A percentile compares a stretch with the other conserved stretches of the same genome.
Conservation (phyloP, 2,888 invertebrate genomes). For the Hypolimnas misippus region DNA sequence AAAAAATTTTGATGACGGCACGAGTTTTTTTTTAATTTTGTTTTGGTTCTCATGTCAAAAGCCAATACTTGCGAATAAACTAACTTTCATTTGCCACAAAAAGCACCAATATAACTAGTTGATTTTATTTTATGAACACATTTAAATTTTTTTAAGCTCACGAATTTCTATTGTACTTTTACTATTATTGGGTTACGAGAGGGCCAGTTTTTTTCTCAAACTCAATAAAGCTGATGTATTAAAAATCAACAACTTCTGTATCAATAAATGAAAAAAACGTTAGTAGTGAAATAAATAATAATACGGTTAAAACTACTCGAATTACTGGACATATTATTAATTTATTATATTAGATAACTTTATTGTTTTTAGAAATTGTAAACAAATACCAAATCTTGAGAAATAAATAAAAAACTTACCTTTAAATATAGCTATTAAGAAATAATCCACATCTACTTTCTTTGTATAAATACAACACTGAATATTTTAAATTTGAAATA, state of each 20-base stretch:
- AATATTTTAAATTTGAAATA: conserved; percentile 11
- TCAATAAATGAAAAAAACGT: not conserved
- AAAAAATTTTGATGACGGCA: no score
- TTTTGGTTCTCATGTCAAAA: not conserved
- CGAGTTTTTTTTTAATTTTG: no score
- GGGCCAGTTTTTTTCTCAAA: not conserved
- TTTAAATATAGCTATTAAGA: conserved; percentile 6
- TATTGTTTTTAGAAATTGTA: not conserved
- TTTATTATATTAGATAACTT: no score
- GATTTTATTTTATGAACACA: not conserved
- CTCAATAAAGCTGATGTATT: not conserved
- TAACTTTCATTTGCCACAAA: not conserved
- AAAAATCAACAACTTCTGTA: not conserved
- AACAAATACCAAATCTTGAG: not conserved
- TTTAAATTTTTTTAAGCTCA: conserved; percentile 1
- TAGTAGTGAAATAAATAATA: not conserved
- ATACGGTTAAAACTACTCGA: no score
- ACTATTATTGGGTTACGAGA: conserved; percentile 7
- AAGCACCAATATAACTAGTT: not conserved
- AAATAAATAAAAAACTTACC: conserved; percentile 13
- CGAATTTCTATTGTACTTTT: conserved; percentile 10
- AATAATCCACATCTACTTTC: conserved; percentile 31
- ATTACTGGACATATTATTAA: no score
- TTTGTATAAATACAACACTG: conserved; percentile 17
- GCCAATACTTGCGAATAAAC: not conserved